Base-by-base conservation (phyloP, 2,113 vertebrate species). In the Taurulus bubalis region DNA sequence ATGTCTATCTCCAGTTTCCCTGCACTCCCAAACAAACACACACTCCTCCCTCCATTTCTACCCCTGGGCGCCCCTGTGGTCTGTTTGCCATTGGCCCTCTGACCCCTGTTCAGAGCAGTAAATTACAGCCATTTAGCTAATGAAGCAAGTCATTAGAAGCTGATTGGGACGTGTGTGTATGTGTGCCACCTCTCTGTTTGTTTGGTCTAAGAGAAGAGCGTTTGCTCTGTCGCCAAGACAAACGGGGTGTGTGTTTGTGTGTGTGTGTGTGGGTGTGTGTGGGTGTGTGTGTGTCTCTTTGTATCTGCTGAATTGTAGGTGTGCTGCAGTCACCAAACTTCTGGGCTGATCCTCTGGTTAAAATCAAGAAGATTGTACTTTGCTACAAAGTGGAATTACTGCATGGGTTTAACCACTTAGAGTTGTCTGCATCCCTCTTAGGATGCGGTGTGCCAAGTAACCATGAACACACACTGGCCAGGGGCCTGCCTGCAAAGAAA, bases 61-160 rank as follows among this genome's bases (percentile, higher is more conserved):
- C 58, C 79, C 70, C 75, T 20, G 8, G 59, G 66, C 65, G 63
- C 87, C 83, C 80, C 47, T 71, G 24, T 75, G 82, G 90, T 85
- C 91, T 93, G 91, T 89, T 91, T 84, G 79, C 78, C 80, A 86
- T 90, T 92, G 87, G 63, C 87, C 72, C 67, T 38, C 59, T 93
- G 93, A 95, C 94, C 92, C 74, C 70, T 79, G 75, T 36, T 80
- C 81, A 76, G 69, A 45, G 47, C 71, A 73, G 70, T 89, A 91
- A 94, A 94, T 94, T 82, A 82, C 75, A 85, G 85, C 74, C 83
- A 89, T 94, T 94, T 93, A 92, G 85, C 88, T 90, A 93, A 95
- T 94, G 90, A 94, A 90, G 78, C 80, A 32, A 80, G 82, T 93
- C 84, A 85, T 93, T 94, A 87, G 79, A 64, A 83, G 79, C 76